Conservation (phyloP, 2,113 vertebrate species). For the Oryzias melastigma region DNA sequence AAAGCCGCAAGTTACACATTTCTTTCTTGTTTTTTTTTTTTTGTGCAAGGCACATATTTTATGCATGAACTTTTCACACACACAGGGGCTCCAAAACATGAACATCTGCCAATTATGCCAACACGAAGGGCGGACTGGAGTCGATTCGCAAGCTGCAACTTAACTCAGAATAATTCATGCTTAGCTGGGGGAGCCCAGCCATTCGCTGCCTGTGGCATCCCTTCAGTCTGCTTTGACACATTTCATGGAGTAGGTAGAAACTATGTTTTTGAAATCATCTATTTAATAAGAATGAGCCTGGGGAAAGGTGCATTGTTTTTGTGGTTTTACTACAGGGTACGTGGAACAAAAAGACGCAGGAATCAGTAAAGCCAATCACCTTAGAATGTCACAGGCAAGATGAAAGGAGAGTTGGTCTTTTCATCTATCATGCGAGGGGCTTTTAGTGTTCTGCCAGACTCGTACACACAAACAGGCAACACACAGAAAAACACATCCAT, state of each 20-base stretch:
- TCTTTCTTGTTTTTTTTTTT: constrained; percentile 1
- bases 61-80: constrained; percentile 68
- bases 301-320: constrained; percentile 32
- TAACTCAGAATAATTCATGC: constrained; percentile 67
- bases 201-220: constrained; percentile 25
- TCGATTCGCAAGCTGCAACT: constrained; percentile 53
- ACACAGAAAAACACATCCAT: constrained; percentile 12
- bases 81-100: constrained; percentile 53
- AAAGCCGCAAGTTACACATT: constrained; percentile 42
- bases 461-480: constrained; percentile 1
- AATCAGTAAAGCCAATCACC: constrained; percentile 42
- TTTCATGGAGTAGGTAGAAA: constrained; percentile 22
- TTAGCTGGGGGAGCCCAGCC: constrained; percentile 18
- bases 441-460: constrained; percentile 43
- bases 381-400: constrained; percentile 58
- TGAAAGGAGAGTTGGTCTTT: constrained; percentile 60
- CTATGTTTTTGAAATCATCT: constrained; percentile 23
- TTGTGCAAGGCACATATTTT: constrained; percentile 63
- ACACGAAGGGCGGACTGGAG: constrained; percentile 45
- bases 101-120: constrained; percentile 70
- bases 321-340: constrained; percentile 41
- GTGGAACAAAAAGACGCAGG: constrained; percentile 30
- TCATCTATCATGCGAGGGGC: constrained; percentile 52
- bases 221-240: constrained; percentile 34
- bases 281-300: constrained; percentile 14